phyloP scores from a whole-genome alignment of 2,888 invertebrate species.

The Eupithecia dodoneata region DNA sequence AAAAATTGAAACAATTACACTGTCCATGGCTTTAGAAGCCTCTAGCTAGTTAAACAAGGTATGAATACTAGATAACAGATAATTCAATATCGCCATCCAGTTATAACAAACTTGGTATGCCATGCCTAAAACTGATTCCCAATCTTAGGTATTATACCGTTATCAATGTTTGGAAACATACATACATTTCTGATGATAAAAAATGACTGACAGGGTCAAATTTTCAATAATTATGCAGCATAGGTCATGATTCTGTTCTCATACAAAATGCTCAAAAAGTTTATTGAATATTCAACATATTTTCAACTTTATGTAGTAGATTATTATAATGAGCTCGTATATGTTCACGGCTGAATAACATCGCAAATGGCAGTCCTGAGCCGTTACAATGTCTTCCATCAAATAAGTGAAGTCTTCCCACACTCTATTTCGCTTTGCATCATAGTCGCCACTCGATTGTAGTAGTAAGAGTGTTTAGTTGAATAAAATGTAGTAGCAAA shows the following conservation, averaged over 20 bases:
- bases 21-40: slow-evolving; percentile 28
- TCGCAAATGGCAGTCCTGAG: too few species aligned
- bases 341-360: not conserved
- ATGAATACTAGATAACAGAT: not conserved
- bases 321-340: not conserved
- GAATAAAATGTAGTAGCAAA: not conserved
- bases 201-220: not conserved
- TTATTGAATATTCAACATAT: too few species aligned
- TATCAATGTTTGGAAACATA: not conserved
- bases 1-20: slow-evolving; percentile 16
- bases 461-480: not conserved
- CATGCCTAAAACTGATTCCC: slow-evolving; percentile 1
- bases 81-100: not conserved
- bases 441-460: not conserved
- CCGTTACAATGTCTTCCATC: not conserved
- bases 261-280: not conserved
- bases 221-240: not conserved
- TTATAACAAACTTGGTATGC: not conserved
- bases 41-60: not conserved
- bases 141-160: not conserved
- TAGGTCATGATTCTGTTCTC: not conserved
- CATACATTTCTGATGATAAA: not conserved
- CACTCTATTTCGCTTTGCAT: not conserved
- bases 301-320: not conserved
- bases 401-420: not conserved